phyloP scores from a whole-genome alignment of 2,113 vertebrate genomes.

The Brachyhypopomus occidentalis region DNA sequence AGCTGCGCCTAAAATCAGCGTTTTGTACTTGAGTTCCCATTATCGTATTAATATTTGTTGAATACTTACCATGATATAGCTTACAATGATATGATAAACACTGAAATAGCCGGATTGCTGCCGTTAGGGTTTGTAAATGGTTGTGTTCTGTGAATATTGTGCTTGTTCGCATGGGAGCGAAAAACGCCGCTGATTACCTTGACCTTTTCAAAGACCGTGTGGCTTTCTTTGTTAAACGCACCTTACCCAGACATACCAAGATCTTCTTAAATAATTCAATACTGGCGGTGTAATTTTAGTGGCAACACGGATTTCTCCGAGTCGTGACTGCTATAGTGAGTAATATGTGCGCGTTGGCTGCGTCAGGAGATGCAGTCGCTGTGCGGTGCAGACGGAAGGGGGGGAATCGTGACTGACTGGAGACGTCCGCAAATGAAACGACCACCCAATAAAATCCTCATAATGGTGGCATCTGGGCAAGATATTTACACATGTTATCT shows the following conservation, averaged over 20 bases:
- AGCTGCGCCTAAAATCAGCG: neutral
- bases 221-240: constrained; percentile 41
- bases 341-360: constrained; percentile 92
- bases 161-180: constrained; percentile 15
- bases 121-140: constrained; percentile 1
- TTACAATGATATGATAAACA: neutral
- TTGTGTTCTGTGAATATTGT: constrained; percentile 1
- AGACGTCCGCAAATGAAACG: constrained; percentile 86
- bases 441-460: constrained; percentile 76
- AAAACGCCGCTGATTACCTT: constrained; percentile 50
- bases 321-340: constrained; percentile 98
- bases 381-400: constrained; percentile 94
- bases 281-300: constrained; percentile 83
- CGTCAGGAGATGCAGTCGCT: constrained; percentile 97
- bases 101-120: neutral
- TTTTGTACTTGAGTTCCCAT: neutral
- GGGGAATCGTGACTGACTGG: constrained; percentile 98
- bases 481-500: constrained; percentile 58
- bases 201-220: constrained; percentile 50
- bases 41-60: neutral
- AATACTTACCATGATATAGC: neutral
- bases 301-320: constrained; percentile 90
- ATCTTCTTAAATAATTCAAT: constrained; percentile 89
- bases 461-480: constrained; percentile 66
- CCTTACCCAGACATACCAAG: constrained; percentile 69